Conservation (phyloP, 2,797 vertebrate genomes). For the Orientallactaga sibirica region DNA sequence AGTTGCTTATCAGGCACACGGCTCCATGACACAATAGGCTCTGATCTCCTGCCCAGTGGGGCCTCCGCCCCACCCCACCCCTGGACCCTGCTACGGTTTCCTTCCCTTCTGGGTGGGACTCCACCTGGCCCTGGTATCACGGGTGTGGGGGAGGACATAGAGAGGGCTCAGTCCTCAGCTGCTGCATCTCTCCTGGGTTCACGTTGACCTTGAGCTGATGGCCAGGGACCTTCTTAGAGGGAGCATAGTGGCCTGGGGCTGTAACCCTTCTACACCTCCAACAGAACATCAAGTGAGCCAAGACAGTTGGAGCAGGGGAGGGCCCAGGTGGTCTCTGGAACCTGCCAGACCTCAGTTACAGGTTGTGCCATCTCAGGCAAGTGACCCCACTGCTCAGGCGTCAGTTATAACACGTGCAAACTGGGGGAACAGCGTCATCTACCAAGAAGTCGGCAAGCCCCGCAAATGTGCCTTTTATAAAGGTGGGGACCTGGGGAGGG, state of each 20-base stretch:
- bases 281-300: neutral
- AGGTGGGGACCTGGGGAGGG: conserved; percentile 38
- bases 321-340: neutral
- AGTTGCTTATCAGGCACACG: conserved; percentile 72
- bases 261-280: neutral
- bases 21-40: conserved; percentile 74
- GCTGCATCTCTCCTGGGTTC: accelerated
- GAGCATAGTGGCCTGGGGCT: neutral
- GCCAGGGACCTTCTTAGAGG: neutral
- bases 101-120: conserved; percentile 69
- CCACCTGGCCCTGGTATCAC: neutral
- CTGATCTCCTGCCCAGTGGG: conserved; percentile 75
- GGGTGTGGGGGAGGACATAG: neutral
- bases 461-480: neutral
- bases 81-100: conserved; percentile 72
- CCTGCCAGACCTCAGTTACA: neutral
- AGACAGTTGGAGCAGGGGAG: neutral
- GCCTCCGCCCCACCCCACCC: conserved; percentile 59
- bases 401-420: neutral
- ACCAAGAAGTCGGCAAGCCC: neutral
- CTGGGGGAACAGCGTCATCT: neutral
- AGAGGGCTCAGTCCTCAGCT: neutral
- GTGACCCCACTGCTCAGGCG: neutral
- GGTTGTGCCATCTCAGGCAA: neutral
- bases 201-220: neutral